These are phyloP conservation scores for Leiothrix lutea DNA, from an alignment of 2,113 vertebrate species.

Conservation along the genomic window DNA sequence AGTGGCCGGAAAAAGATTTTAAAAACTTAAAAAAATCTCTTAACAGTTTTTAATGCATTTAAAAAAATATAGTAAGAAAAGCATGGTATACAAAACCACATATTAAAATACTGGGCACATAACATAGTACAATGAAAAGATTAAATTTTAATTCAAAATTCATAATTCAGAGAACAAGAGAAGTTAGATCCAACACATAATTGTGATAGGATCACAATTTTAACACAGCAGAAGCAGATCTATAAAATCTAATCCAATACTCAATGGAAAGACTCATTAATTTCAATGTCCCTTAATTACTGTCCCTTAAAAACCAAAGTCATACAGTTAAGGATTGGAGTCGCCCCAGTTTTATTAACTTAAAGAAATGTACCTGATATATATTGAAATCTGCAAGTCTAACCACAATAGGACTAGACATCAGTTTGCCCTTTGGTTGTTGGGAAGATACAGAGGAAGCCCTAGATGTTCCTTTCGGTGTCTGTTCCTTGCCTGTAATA, in stretches of 20 bases:
- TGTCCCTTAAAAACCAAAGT: neutral
- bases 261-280: neutral
- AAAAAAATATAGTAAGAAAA: neutral
- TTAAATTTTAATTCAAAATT: neutral
- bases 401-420: conserved; percentile 95
- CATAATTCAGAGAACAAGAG: neutral
- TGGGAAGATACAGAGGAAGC: conserved; percentile 76
- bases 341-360: neutral
- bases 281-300: neutral
- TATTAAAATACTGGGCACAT: neutral
- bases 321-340: neutral
- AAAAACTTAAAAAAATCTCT: neutral
- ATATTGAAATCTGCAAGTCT: conserved; percentile 97
- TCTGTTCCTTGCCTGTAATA: conserved; percentile 74
- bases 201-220: neutral
- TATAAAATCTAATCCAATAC: neutral
- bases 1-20: neutral
- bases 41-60: neutral
- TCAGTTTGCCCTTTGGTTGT: conserved; percentile 86
- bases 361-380: conserved; percentile 86
- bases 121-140: neutral
- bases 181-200: neutral
- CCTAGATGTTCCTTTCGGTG: conserved; percentile 72
- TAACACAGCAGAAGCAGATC: neutral
- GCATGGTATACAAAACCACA: neutral